Evolutionary conservation across 2,113 vertebrate genomes (phyloP), one percentile per base, ranked within the genome.

Genomic region (Ornithorhynchus anatinus): DNA sequence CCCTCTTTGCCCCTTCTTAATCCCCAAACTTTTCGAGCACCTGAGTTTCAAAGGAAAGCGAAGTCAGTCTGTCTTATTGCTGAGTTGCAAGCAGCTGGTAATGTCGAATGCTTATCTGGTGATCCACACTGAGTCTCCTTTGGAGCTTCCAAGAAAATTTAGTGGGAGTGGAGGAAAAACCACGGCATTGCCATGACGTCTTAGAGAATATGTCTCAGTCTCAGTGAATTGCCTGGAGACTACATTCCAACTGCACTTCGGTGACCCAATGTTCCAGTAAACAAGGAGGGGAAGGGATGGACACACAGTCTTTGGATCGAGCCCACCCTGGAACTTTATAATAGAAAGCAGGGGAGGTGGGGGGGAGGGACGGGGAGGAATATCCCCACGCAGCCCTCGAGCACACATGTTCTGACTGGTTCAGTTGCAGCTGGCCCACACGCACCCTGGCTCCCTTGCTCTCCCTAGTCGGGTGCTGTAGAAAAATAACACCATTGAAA

Each of bases 201-300:
- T 39, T 33, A 27, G 19, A 52, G 52, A 50, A 19, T 59, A 45
- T 5, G 60, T 59, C 63, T 75, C 1, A 0, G 51, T 63, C 53
- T 69, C 54, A 15, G 54, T 45, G 57, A 63, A 29, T 50, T 2
- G 50, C 63, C 52, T n/a, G 35, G 67, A 73, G 57, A 51, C 42
- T 42, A 54, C 35, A 32, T 77, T 72, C 81, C 83, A 80, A 59
- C 61, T 78, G 79, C 32, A 68, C 81, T 60, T 59, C 32, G 6
- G 37, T 75, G 83, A 86, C 81, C 83, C 76, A 52, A 56, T 84
- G 82, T 85, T 84, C 86, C 70, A 57, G 76, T 84, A 87, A 88
- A 86, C 81, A 83, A 80, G 70, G 62, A 72, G 52, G 56, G 64
- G 65, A 31, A 29, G 35, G 62, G 59, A 42, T 42, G 73, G 57